A percentile compares a stretch with the other conserved stretches of the same genome.
Evolutionary conservation across 2,113 vertebrate species (phyloP).

Genomic region (Pipa parva): DNA sequence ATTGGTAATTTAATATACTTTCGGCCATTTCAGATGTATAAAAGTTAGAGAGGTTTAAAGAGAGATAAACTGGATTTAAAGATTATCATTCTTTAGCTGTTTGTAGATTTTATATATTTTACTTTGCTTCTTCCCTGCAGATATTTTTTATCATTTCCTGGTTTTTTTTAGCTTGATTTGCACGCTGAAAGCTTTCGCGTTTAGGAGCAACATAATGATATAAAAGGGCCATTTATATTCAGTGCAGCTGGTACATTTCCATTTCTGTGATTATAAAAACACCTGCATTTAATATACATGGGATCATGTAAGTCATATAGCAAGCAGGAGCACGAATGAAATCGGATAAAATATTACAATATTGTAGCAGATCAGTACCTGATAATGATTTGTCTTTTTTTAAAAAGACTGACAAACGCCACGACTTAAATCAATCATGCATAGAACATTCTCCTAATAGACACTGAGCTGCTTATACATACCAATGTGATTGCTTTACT

Average conservation of each 20-base stretch:
- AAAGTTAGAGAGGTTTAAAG: conserved; percentile 48
- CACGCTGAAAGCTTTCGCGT: conserved; percentile 67
- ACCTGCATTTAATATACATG: conserved; percentile 85
- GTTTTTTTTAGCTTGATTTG: conserved; percentile 70
- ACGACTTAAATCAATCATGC: conserved; percentile 66
- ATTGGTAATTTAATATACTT: conserved; percentile 35
- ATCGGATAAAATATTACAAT: conserved; percentile 86
- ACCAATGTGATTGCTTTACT: conserved; percentile 64
- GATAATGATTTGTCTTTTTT: conserved; percentile 70
- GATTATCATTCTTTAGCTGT: conserved; percentile 67
- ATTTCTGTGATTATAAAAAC: conserved; percentile 79
- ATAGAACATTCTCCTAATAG: conserved; percentile 48
- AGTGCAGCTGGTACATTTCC: conserved; percentile 67
- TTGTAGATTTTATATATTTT: conserved; percentile 68
- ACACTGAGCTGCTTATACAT: conserved; percentile 59
- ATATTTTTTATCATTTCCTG: conserved; percentile 78
- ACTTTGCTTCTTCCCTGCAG: conserved; percentile 70
- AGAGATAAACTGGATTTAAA: conserved; percentile 64
- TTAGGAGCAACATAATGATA: conserved; percentile 82
- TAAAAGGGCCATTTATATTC: conserved; percentile 89
- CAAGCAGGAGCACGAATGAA: conserved; percentile 80
- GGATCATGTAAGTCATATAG: conserved; percentile 77
- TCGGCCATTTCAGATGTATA: conserved; percentile 26
- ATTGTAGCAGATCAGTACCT: conserved; percentile 80
- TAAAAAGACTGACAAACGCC: conserved; percentile 68